A percentile compares a stretch with the other conserved stretches of the same genome.
Evolutionary conservation across 2,888 invertebrate genomes (phyloP).

Genomic region (Druceiella hillmani): DNA sequence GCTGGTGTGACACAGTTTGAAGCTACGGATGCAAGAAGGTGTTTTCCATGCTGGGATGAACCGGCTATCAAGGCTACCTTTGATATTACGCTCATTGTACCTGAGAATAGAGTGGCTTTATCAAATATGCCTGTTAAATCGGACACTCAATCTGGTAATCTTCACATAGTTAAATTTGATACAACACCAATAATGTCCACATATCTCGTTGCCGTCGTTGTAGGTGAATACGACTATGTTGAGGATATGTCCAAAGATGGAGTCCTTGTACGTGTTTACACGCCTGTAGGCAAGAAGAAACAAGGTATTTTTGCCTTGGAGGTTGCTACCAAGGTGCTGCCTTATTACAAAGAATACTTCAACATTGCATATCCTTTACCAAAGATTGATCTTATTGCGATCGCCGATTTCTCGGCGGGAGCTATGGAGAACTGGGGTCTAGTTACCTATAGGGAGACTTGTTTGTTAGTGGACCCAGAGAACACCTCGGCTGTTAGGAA

Average conservation of each 20-base stretch:
- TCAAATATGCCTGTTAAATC: constrained; percentile 83
- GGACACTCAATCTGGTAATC: constrained; percentile 40
- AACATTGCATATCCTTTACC: constrained; percentile 92
- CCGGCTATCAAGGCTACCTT: constrained; percentile 94
- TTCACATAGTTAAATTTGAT: constrained; percentile 64
- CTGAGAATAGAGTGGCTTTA: constrained; percentile 75
- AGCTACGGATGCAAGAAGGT: constrained; percentile 83
- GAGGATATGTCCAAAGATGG: constrained; percentile 81
- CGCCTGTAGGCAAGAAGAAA: constrained; percentile 85
- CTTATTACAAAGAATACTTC: constrained; percentile 94
- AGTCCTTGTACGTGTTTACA: constrained; percentile 75
- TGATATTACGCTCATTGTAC: constrained; percentile 79
- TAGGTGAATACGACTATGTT: constrained; percentile 93
- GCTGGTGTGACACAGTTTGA: constrained; percentile 92
- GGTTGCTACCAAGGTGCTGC: constrained; percentile 85
- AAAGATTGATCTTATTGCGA: constrained; percentile 94
- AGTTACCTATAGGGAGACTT: constrained; percentile 89
- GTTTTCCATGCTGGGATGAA: constrained; percentile 98
- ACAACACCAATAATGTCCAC: constrained; percentile 93
- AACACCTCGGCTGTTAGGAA: constrained; percentile 82
- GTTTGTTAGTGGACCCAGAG: constrained; percentile 82
- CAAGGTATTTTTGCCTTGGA: constrained; percentile 90
- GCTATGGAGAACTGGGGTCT: constrained; percentile 99
- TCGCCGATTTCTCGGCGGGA: constrained; percentile 91
- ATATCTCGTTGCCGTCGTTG: constrained; percentile 88